Percentiles rank a stretch among this genome's conserved stretches.
These are phyloP conservation scores for Prolemur simus DNA, from an alignment of 2,113 vertebrate genomes.

Conservation along the genomic window DNA sequence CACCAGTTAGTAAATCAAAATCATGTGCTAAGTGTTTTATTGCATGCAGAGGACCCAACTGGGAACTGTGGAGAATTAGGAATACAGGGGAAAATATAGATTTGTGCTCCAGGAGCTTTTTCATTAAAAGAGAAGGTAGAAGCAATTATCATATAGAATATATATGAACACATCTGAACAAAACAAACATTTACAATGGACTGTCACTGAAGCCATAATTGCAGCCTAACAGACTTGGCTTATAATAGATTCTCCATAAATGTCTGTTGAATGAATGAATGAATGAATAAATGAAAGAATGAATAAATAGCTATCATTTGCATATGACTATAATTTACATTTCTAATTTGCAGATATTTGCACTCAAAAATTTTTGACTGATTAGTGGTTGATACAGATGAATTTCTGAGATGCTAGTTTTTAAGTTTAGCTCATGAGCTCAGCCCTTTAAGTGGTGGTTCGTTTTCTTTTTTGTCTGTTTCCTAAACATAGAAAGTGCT, in stretches of 20 bases:
- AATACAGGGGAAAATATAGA: background rate
- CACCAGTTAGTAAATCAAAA: conserved; percentile 24
- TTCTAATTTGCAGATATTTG: background rate
- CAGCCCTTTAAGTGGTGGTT: background rate
- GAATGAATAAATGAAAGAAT: background rate
- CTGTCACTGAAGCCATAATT: background rate
- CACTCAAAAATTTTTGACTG: background rate
- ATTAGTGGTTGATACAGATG: background rate
- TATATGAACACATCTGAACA: background rate
- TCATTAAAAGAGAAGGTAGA: conserved; percentile 29
- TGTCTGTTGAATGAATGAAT: background rate
- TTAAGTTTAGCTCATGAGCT: background rate
- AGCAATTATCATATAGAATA: background rate
- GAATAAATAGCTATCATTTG: background rate
- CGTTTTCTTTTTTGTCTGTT: background rate
- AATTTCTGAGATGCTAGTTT: background rate
- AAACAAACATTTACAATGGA: conserved; percentile 9
- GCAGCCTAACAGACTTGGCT: background rate
- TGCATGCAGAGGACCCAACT: background rate
- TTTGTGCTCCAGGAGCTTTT: background rate
- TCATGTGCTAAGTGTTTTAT: background rate
- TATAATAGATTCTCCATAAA: background rate
- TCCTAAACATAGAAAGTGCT: background rate
- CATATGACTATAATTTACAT: background rate
- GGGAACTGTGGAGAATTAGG: background rate